These are phyloP conservation scores for Dryocosmus kuriphilus DNA, from an alignment of 2,888 invertebrate genomes.

Conservation along the genomic window DNA sequence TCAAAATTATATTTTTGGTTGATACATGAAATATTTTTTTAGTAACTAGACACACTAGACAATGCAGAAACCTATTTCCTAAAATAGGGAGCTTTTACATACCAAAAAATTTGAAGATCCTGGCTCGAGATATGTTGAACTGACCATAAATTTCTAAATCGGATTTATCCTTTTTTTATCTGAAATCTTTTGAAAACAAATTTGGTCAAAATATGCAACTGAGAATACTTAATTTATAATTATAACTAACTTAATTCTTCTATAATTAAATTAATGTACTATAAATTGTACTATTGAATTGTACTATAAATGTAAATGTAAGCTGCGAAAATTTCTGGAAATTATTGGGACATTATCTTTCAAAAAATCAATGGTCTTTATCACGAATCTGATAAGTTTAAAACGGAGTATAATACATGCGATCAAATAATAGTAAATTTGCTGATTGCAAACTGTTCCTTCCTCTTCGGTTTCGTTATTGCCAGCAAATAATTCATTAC, in stretches of 20 bases:
- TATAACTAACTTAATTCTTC: not conserved
- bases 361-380: not conserved
- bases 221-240: not conserved
- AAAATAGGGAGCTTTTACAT: no score
- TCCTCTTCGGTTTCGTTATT: not conserved
- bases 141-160: not conserved
- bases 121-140: not conserved
- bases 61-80: no score
- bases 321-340: not conserved
- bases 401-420: no score
- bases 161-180: not conserved
- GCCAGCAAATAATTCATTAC: not conserved
- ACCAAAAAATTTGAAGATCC: not conserved
- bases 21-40: no score
- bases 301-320: no score
- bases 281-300: no score
- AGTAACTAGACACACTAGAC: no score
- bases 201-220: not conserved
- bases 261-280: not conserved
- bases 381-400: no score
- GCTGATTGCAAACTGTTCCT: no score
- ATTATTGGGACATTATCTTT: not conserved
- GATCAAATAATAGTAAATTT: no score
- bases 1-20: no score
- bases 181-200: not conserved